A percentile compares a stretch with the other conserved stretches of the same genome.
These are phyloP conservation scores for Leucophenga montana DNA, from an alignment of 2,888 invertebrate genomes.

Conservation along the genomic window DNA sequence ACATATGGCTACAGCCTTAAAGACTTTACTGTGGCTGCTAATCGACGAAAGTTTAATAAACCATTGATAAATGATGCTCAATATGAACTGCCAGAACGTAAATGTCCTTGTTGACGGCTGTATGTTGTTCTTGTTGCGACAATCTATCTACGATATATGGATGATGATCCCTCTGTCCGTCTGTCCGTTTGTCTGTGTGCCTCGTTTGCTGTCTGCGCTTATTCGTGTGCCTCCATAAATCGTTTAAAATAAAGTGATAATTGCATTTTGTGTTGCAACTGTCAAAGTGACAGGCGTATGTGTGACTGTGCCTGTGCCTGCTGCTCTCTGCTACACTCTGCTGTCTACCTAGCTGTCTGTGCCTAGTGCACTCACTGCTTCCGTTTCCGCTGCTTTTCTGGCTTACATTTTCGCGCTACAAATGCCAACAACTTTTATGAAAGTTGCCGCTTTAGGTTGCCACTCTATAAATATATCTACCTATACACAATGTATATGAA, in stretches of 20 bases:
- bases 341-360: no score
- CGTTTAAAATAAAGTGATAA: conserved; percentile 68
- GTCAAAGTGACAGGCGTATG: conserved; percentile 55
- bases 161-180: conserved; percentile 32
- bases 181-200: conserved; percentile 16
- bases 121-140: no score
- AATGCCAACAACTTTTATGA: no score
- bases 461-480: no score
- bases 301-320: conserved; percentile 11
- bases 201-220: conserved; percentile 27
- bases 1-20: conserved; percentile 21
- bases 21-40: conserved; percentile 24
- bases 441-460: no score
- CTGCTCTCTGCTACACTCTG: no score
- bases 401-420: no score
- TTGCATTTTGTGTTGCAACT: conserved; percentile 66
- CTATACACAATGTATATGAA: conserved; percentile 51
- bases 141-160: conserved; percentile 31
- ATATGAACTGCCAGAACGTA: background rate
- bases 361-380: no score
- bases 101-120: background rate
- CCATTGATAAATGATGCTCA: conserved; percentile 8
- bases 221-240: conserved; percentile 50
- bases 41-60: conserved; percentile 10
- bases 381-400: no score